These are phyloP conservation scores for Cebidichthys violaceus DNA, from an alignment of 2,113 vertebrate genomes.

Conservation along the genomic window DNA sequence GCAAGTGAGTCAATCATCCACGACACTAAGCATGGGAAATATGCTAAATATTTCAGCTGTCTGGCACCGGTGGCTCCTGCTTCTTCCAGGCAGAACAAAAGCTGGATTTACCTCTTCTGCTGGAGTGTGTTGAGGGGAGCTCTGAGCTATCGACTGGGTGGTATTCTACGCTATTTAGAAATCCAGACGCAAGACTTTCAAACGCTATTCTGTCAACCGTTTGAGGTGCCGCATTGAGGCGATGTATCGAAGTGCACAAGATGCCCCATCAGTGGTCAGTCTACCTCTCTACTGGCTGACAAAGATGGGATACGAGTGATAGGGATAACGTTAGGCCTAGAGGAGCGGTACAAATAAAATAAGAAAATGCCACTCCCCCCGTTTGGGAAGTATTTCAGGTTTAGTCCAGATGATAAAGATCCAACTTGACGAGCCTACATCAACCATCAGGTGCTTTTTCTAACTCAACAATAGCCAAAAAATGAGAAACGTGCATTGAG, in stretches of 20 bases:
- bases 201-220: too few relatives aligned
- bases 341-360: neutral
- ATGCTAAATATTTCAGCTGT: slow-evolving; percentile 56
- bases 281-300: neutral
- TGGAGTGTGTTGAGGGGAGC: neutral
- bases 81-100: slow-evolving; percentile 21
- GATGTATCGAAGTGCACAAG: neutral
- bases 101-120: neutral
- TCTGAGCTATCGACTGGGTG: neutral
- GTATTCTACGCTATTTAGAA: neutral
- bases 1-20: slow-evolving; percentile 18
- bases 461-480: neutral
- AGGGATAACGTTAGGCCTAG: neutral
- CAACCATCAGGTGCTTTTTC: neutral
- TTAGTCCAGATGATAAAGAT: neutral
- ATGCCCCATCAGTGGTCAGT: neutral
- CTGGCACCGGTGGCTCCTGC: neutral
- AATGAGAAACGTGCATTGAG: neutral
- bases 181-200: too few relatives aligned
- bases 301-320: neutral
- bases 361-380: neutral
- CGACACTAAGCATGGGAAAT: slow-evolving; percentile 62
- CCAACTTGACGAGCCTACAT: neutral
- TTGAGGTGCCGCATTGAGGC: neutral
- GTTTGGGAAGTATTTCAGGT: neutral